Evolutionary conservation across 2,113 vertebrate genomes (phyloP).

Genomic region (Columba livia): DNA sequence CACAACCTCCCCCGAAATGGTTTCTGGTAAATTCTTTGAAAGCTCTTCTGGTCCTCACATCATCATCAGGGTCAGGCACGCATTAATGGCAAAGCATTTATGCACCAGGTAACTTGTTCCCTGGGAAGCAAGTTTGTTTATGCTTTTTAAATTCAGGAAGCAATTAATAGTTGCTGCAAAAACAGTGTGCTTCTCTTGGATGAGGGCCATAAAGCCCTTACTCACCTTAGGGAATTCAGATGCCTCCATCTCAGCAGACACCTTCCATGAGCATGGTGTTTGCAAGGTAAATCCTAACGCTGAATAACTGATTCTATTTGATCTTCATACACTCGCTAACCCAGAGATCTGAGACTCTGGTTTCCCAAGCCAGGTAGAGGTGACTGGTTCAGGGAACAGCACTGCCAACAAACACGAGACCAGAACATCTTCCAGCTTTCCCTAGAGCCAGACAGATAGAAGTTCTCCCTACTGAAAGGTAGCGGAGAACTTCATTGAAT

Average conservation of each 20-base stretch:
- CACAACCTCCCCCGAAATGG: constrained; percentile 65
- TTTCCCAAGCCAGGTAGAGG: background rate
- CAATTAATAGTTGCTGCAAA: constrained; percentile 77
- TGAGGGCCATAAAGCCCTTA: background rate
- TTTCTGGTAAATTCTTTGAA: constrained; percentile 81
- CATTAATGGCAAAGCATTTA: constrained; percentile 72
- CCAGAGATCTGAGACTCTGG: background rate
- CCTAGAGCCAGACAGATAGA: background rate
- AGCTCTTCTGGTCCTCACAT: constrained; percentile 65
- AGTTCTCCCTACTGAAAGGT: background rate
- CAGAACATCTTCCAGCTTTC: background rate
- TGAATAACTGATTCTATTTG: background rate
- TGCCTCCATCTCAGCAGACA: background rate
- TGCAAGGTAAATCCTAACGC: background rate
- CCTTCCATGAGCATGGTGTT: accelerated
- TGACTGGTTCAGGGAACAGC: background rate
- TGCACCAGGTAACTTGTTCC: constrained; percentile 36
- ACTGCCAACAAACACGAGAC: background rate
- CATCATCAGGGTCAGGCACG: constrained; percentile 67
- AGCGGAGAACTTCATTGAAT: background rate
- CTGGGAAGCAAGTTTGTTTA: constrained; percentile 65
- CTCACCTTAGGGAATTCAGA: background rate
- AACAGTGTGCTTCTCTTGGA: constrained; percentile 28
- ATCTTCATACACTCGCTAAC: background rate
- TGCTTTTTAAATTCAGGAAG: constrained; percentile 74